Percentiles rank a stretch among this genome's conserved stretches.
These are phyloP conservation scores for Columba livia DNA, from an alignment of 2,113 vertebrate species.

Conservation along the genomic window DNA sequence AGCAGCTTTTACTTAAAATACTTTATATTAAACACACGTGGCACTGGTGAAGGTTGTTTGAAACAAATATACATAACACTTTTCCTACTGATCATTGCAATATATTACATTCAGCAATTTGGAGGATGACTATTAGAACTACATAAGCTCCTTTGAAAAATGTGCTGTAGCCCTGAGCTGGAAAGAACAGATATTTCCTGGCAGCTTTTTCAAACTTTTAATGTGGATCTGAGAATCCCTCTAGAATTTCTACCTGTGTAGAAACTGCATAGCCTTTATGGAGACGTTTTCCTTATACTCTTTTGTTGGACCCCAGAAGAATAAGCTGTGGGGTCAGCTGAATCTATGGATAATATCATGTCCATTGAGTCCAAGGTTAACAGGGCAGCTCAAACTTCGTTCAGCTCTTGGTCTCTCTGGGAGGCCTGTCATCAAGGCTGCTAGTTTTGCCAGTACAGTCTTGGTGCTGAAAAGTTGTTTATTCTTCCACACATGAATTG, in stretches of 20 bases:
- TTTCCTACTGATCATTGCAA: not conserved
- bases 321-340: not conserved
- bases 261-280: not conserved
- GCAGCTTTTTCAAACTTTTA: not conserved
- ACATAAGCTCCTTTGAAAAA: not conserved
- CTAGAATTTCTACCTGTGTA: not conserved
- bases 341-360: not conserved
- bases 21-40: not conserved
- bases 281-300: rapidly evolving
- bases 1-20: not conserved
- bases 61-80: not conserved
- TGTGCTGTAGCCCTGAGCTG: not conserved
- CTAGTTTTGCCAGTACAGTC: not conserved
- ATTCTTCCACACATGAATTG: not conserved
- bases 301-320: not conserved
- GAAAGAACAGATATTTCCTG: not conserved
- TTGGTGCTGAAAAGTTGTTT: not conserved
- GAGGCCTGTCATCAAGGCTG: not conserved
- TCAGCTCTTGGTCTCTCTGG: not conserved
- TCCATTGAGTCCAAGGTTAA: not conserved
- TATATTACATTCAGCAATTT: not conserved
- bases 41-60: not conserved
- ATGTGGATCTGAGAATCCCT: not conserved
- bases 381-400: not conserved
- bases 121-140: not conserved